Percentiles rank a stretch among this genome's conserved stretches.
Evolutionary conservation across 1,140 invertebrate genomes (phyloP).

Genomic region (Mylabris phalerata): DNA sequence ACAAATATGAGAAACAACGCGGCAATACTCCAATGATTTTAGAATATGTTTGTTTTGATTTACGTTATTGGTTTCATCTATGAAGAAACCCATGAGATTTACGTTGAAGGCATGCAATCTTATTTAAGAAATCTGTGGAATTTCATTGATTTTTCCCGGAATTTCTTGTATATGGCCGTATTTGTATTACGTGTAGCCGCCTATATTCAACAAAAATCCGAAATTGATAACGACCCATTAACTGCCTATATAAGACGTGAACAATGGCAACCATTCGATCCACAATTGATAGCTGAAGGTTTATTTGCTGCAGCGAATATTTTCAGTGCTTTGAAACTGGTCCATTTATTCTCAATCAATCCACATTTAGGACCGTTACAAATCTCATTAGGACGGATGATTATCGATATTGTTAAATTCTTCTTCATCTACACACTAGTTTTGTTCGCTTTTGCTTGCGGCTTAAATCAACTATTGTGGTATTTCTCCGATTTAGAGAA

Average conservation of each 20-base stretch:
- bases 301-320: conserved; percentile 93
- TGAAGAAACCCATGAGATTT: conserved; percentile 87
- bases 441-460: conserved; percentile 77
- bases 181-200: conserved; percentile 68
- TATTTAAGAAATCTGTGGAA: conserved; percentile 94
- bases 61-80: conserved; percentile 84
- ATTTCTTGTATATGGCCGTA: conserved; percentile 76
- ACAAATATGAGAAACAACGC: conserved; percentile 59
- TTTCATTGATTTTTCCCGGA: conserved; percentile 88
- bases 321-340: conserved; percentile 79
- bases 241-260: conserved; percentile 71
- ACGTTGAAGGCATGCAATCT: conserved; percentile 69
- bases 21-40: conserved; percentile 71
- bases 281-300: conserved; percentile 89
- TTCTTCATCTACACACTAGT: conserved; percentile 81
- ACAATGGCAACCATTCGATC: conserved; percentile 88
- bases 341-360: conserved; percentile 87
- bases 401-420: conserved; percentile 83
- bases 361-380: conserved; percentile 82
- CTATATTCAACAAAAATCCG: conserved; percentile 63
- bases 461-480: conserved; percentile 83
- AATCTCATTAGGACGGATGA: conserved; percentile 76
- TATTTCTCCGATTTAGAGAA: conserved; percentile 81
- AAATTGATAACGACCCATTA: conserved; percentile 56
- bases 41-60: conserved; percentile 67